These are phyloP conservation scores for Cettia cetti DNA, from an alignment of 2,113 vertebrate species.

Conservation along the genomic window DNA sequence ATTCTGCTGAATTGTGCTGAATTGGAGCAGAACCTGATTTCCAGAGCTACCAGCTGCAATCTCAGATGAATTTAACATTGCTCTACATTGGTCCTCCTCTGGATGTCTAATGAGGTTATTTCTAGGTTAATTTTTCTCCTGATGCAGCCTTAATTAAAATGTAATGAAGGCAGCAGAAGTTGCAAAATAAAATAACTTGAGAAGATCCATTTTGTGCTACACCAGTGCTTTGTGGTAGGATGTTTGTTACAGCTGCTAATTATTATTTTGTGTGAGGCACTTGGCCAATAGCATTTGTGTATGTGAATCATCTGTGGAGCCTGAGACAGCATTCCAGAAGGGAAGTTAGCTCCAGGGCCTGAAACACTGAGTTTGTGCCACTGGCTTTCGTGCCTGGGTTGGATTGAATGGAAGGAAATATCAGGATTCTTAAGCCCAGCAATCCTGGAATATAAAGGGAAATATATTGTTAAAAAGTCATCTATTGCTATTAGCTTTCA, in stretches of 20 bases:
- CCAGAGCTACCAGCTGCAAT: background rate
- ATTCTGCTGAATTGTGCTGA: background rate
- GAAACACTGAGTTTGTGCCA: background rate
- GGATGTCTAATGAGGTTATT: conserved; percentile 14
- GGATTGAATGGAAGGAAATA: background rate
- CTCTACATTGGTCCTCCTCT: background rate
- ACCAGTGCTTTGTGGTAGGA: background rate
- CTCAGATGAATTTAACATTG: background rate
- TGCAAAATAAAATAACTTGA: background rate
- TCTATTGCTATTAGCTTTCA: background rate
- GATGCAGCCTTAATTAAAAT: conserved; percentile 38
- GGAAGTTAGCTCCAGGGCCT: background rate
- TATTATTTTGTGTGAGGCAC: conserved; percentile 1
- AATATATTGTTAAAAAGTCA: background rate
- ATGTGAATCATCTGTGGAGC: background rate
- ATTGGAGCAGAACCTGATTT: background rate
- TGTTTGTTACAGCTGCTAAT: conserved; percentile 22
- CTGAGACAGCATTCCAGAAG: background rate
- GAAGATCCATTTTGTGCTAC: background rate
- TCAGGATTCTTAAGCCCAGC: background rate
- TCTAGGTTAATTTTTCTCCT: conserved; percentile 11
- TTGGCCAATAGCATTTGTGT: background rate
- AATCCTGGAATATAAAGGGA: background rate
- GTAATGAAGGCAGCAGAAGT: background rate
- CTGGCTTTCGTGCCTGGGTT: background rate